Base-by-base conservation (phyloP, 53 echinoderm and acorn worm species). In the Mesocentrotus franciscanus region DNA sequence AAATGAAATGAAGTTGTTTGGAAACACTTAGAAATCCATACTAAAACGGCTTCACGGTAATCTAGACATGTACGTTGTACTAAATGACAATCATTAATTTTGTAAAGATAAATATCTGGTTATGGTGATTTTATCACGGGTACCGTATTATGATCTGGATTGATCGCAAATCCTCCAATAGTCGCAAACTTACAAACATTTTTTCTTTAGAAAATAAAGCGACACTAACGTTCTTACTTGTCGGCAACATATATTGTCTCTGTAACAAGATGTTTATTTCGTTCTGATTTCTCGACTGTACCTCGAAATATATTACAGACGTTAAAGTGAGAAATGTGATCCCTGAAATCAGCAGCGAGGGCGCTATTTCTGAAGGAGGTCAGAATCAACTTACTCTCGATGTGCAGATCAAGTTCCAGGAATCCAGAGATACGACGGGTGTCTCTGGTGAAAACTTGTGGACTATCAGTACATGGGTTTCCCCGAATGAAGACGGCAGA, bases 401-500 rank as follows among this genome's bases (percentile, higher is more conserved):
- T 33, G 94, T 94, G 22, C 94, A 85, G 8, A 93, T 98, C 62
- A 84, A 75, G 89, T 97, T 97, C 61, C 71, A 78, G 30, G 94
- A 97, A 87, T 89, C 39, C 59, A 27, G 71, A 18, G 95, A 94
- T 24, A 97, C 97, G 34, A 96, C 97, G 35, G 96, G 97, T 18
- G 95, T 95, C 18, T 89, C 92, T 17, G 98, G 98, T 39, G 96
- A 98, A 42, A 91, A 96, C 57, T 78, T 98, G 66, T 98, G 97
- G 97, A 95, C 93, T 36, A 79, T 97, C 1, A 95, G 96, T 61
- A 85, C 95, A 10, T 98, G 98, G 98, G 95, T 95, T 20, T 97
- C 97, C 61, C 93, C 96, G 10, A 93, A 94, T 8, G 92, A 89
- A 32, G 98, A 98, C 64, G 98, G 98, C 18, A 95, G 95, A 32